Percentiles rank a stretch among this genome's conserved stretches.
Conservation (phyloP, 2,797 vertebrate genomes). For the Morelia viridis region DNA sequence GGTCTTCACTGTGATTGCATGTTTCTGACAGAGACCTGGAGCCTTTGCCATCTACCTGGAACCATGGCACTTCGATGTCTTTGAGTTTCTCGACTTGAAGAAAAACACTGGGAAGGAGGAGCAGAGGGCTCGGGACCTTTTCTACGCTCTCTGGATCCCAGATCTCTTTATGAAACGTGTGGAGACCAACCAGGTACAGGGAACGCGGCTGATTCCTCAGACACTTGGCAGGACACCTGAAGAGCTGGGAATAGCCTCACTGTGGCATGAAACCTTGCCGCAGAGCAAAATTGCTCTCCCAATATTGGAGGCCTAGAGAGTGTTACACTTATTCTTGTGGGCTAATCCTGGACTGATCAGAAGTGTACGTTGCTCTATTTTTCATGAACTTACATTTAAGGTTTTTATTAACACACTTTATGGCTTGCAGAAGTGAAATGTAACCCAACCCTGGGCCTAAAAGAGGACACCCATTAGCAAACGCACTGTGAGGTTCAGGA, state of each 20-base stretch:
- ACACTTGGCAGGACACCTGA: not conserved
- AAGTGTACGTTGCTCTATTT: no score
- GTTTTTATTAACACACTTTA: accelerated
- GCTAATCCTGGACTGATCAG: not conserved
- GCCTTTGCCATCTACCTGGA: conserved; percentile 98
- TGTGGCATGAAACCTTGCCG: not conserved
- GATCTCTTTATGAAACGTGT: conserved; percentile 98
- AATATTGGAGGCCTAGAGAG: not conserved
- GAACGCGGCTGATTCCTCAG: accelerated
- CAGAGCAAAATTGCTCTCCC: not conserved
- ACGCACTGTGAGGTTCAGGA: no score
- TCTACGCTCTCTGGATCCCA: conserved; percentile 95
- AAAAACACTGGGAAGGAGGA: conserved; percentile 99
- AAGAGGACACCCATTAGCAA: not conserved
- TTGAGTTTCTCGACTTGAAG: conserved; percentile 97
- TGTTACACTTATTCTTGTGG: not conserved
- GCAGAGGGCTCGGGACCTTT: conserved; percentile 93
- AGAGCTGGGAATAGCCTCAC: not conserved
- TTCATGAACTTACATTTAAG: not conserved
- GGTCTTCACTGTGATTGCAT: not conserved
- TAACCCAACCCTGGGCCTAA: not conserved
- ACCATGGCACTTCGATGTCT: conserved; percentile 95
- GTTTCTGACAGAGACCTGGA: conserved; percentile 81
- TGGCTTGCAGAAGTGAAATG: not conserved
- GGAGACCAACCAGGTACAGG: conserved; percentile 87